phyloP scores from a whole-genome alignment of 2,888 invertebrate genomes.

The Stenolophus ochropezus region DNA sequence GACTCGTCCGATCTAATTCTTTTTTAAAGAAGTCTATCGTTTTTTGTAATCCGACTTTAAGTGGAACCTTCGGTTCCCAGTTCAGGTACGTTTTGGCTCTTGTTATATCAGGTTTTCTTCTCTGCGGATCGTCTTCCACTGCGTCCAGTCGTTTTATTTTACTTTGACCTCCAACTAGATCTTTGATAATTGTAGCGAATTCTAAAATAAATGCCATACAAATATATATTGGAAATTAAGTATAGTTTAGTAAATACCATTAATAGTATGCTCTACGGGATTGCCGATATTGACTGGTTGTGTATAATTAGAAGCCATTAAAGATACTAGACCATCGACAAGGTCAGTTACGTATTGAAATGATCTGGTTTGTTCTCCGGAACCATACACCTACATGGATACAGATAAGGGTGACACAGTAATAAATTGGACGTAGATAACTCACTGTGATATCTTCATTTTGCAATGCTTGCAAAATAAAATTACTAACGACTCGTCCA shows the following conservation, averaged over 20 bases:
- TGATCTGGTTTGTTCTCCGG: conserved; percentile 93
- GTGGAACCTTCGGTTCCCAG: conserved; percentile 94
- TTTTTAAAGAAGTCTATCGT: conserved; percentile 96
- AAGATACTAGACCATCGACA: conserved; percentile 92
- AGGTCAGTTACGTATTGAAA: conserved; percentile 99
- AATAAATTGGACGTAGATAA: conserved; percentile 59
- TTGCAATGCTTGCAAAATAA: conserved; percentile 96
- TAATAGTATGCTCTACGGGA: conserved; percentile 97
- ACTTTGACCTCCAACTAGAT: conserved; percentile 90
- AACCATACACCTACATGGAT: conserved; percentile 83
- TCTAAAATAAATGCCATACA: conserved; percentile 73
- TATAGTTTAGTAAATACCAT: conserved; percentile 75
- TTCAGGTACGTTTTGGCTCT: conserved; percentile 88
- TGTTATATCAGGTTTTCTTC: conserved; percentile 94
- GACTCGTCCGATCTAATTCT: conserved; percentile 82
- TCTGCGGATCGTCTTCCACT: conserved; percentile 97
- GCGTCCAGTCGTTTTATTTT: conserved; percentile 88
- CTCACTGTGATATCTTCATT: conserved; percentile 94
- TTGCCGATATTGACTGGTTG: conserved; percentile 97
- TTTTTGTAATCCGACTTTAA: conserved; percentile 90
- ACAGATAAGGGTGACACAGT: conserved; percentile 53
- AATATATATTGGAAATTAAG: background rate
- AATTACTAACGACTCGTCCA: conserved; percentile 98
- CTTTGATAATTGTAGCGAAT: conserved; percentile 90
- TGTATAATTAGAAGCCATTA: conserved; percentile 96